phyloP scores from a whole-genome alignment of 2,888 invertebrate genomes.

The Orthosia gracilis region DNA sequence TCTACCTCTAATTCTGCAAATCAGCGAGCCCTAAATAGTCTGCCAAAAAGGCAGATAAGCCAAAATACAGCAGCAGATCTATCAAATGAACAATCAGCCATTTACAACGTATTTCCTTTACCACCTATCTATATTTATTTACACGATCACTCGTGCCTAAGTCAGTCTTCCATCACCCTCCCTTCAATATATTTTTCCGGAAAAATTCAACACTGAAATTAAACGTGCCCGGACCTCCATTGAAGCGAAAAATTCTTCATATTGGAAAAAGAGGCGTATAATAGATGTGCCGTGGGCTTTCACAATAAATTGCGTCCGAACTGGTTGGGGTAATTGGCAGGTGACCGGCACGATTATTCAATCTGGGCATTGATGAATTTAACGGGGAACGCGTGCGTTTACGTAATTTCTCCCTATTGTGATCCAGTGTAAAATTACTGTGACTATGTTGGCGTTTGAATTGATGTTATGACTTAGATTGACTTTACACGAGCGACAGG shows the following conservation, averaged over 20 bases:
- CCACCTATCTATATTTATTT: constrained; percentile 31
- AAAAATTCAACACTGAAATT: constrained; percentile 67
- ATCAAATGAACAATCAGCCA: constrained; percentile 17
- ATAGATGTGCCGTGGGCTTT: constrained; percentile 72
- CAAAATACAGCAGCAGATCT: neutral
- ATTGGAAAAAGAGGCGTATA: constrained; percentile 75
- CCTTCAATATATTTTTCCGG: constrained; percentile 55
- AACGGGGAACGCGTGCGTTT: constrained; percentile 68
- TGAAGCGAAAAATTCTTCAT: constrained; percentile 67
- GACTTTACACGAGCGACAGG: neutral
- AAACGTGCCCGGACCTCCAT: constrained; percentile 65
- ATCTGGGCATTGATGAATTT: constrained; percentile 79
- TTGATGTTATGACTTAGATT: constrained; percentile 44
- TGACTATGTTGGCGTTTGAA: constrained; percentile 29
- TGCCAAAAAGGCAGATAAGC: no score
- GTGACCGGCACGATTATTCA: constrained; percentile 79
- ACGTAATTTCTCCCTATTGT: constrained; percentile 59
- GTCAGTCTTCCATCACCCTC: constrained; percentile 55
- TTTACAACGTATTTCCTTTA: constrained; percentile 25
- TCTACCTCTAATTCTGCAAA: no score
- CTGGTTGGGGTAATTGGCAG: constrained; percentile 78
- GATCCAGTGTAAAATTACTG: constrained; percentile 51
- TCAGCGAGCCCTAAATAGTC: no score
- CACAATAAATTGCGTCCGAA: constrained; percentile 77
- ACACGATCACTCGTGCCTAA: constrained; percentile 51